Conservation (phyloP, 1,140 invertebrate genomes). For the Nephotettix cincticeps region DNA sequence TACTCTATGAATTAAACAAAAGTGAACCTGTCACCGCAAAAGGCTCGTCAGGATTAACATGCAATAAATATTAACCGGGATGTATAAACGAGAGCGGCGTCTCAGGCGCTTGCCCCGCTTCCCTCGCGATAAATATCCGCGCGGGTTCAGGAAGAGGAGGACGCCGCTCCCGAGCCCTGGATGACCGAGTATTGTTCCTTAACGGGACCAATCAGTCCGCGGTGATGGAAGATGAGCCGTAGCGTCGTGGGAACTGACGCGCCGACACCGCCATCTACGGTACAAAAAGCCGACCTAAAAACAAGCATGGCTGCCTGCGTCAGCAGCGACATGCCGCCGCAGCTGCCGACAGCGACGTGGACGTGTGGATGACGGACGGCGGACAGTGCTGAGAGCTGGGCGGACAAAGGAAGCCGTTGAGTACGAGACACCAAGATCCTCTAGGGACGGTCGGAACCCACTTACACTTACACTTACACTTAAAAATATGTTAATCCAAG, state of each 20-base stretch:
- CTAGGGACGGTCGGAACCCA: no score
- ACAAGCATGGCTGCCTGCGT: neutral
- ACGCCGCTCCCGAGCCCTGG: neutral
- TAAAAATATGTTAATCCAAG: no score
- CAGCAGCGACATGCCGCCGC: neutral
- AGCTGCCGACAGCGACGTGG: neutral
- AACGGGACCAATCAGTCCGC: constrained; percentile 16
- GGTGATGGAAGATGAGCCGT: constrained; percentile 9
- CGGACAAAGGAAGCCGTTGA: no score
- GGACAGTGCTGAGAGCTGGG: no score
- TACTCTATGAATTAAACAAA: constrained; percentile 13
- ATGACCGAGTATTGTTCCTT: constrained; percentile 8
- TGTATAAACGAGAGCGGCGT: neutral
- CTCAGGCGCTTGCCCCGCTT: neutral
- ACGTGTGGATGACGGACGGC: no score
- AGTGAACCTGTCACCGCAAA: constrained; percentile 15
- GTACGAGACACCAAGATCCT: no score
- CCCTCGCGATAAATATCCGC: neutral
- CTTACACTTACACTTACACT: no score
- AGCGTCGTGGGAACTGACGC: neutral
- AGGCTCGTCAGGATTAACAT: constrained; percentile 14
- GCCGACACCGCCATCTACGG: neutral
- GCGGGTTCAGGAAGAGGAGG: neutral
- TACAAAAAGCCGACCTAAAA: neutral
- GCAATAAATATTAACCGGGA: constrained; percentile 12